Conservation (phyloP, 2,797 vertebrate species). For the Acomys russatus region DNA sequence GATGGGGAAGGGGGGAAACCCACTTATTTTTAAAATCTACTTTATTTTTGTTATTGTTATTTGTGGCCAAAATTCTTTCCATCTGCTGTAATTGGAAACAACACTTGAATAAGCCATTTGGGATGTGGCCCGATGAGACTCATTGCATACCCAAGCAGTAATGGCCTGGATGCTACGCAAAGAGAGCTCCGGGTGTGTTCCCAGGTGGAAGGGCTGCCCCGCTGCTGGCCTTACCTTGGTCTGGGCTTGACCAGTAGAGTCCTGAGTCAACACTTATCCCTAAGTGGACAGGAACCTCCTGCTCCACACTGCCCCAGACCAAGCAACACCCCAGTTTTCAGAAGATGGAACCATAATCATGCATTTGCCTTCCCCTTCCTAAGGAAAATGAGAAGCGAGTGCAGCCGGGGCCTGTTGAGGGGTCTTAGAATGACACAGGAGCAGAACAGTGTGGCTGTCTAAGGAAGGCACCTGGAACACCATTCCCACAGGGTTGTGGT, state of each 20-base stretch:
- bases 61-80: neutral
- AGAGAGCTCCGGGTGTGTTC: neutral
- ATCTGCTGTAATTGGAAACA: slow-evolving; percentile 1
- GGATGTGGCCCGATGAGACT: neutral
- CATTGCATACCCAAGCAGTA: neutral
- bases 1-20: neutral
- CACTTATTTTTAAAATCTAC: neutral
- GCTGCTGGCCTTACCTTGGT: neutral
- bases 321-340: neutral
- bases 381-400: neutral
- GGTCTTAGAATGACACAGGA: neutral
- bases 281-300: neutral
- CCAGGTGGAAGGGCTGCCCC: neutral
- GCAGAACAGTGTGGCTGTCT: too few relatives aligned
- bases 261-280: neutral
- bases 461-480: neutral
- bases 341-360: neutral
- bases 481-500: neutral
- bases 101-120: slow-evolving; percentile 24
- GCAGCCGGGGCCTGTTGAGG: neutral
- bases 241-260: neutral
- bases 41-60: slow-evolving; percentile 23
- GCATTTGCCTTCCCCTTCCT: neutral
- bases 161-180: neutral
- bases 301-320: neutral